Percentiles rank a stretch among this genome's conserved stretches.
phyloP scores from a whole-genome alignment of 2,797 vertebrate genomes.

The Sebastiscus albofasciatus region DNA sequence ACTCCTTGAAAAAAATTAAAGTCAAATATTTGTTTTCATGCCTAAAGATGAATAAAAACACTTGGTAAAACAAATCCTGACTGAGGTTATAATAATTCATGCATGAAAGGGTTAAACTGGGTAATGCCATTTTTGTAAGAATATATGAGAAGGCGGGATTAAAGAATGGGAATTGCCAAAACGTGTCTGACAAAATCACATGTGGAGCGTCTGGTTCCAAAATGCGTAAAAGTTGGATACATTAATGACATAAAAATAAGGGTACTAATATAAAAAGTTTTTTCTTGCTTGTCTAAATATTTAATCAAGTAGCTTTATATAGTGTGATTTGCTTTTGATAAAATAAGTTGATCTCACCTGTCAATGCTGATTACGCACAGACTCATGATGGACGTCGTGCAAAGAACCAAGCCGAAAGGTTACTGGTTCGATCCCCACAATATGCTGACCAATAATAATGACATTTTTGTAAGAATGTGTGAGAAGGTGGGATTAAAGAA shows the following conservation, averaged over 20 bases:
- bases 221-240: conserved; percentile 7
- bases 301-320: neutral
- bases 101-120: neutral
- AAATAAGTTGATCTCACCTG: conserved; percentile 82
- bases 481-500: neutral
- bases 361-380: conserved; percentile 98
- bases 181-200: neutral
- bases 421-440: neutral
- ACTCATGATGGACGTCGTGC: conserved; percentile 88
- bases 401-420: neutral
- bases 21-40: too few relatives aligned
- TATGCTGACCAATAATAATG: neutral
- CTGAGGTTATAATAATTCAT: too few relatives aligned
- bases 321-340: neutral
- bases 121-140: too few relatives aligned
- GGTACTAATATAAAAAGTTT: neutral
- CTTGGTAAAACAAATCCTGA: too few relatives aligned
- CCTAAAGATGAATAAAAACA: too few relatives aligned
- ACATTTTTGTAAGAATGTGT: neutral
- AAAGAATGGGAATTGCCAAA: neutral
- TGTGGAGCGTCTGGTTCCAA: too few relatives aligned
- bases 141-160: neutral
- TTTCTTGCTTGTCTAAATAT: neutral
- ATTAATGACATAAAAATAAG: neutral
- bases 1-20: too few relatives aligned